Conservation (phyloP, 1,140 invertebrate species). For the Zophobas atratus region DNA sequence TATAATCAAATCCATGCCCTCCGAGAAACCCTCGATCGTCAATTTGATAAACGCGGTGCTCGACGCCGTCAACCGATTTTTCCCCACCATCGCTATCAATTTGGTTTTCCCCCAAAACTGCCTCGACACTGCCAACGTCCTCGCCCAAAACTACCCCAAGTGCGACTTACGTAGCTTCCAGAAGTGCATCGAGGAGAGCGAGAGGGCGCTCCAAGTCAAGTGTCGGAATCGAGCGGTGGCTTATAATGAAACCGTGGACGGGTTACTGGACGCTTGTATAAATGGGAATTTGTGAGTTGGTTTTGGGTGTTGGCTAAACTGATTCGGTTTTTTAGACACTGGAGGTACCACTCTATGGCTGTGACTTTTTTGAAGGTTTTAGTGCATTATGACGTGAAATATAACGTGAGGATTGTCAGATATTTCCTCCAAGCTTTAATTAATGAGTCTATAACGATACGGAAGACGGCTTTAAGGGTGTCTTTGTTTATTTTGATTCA, state of each 20-base stretch:
- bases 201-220: conserved; percentile 65
- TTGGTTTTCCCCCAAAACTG: conserved; percentile 72
- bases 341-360: conserved; percentile 84
- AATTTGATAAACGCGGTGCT: conserved; percentile 78
- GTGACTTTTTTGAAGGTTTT: conserved; percentile 81
- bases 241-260: conserved; percentile 77
- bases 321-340: conserved; percentile 73
- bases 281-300: conserved; percentile 79
- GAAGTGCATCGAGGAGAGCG: conserved; percentile 67
- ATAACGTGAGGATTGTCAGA: conserved; percentile 76
- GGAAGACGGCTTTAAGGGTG: conserved; percentile 78
- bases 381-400: conserved; percentile 79
- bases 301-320: conserved; percentile 12
- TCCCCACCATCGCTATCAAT: conserved; percentile 75
- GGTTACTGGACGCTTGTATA: conserved; percentile 76
- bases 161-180: conserved; percentile 63
- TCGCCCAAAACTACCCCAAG: conserved; percentile 67
- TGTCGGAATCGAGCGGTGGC: conserved; percentile 70
- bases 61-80: conserved; percentile 69
- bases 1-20: conserved; percentile 80
- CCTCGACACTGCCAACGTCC: conserved; percentile 69
- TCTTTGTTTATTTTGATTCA: conserved; percentile 83
- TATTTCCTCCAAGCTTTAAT: conserved; percentile 79
- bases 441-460: conserved; percentile 83
- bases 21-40: conserved; percentile 87